Percentiles rank a stretch among this genome's conserved stretches.
phyloP scores from a whole-genome alignment of 1,140 invertebrate species.

The Conus betulinus region DNA sequence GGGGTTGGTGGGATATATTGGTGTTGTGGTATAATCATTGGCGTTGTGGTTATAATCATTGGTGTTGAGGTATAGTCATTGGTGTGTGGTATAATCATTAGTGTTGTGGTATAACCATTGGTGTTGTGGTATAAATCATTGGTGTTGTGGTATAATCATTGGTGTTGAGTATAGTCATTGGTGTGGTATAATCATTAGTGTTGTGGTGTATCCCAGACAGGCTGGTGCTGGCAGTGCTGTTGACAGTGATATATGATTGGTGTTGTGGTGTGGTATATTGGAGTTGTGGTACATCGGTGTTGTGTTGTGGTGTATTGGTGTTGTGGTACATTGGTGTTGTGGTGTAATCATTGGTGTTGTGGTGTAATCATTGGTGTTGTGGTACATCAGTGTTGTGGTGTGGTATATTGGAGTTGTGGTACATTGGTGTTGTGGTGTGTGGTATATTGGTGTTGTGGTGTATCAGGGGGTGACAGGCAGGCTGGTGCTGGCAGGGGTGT shows the following conservation, averaged over 20 bases:
- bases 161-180: not conserved
- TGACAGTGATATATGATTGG: no score
- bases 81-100: not conserved
- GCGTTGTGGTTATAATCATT: not conserved
- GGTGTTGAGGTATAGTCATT: not conserved
- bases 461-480: conserved; percentile 80
- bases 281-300: not conserved
- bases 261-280: not conserved
- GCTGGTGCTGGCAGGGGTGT: conserved; percentile 79
- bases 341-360: no score
- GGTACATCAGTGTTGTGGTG: no score
- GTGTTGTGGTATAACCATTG: no score
- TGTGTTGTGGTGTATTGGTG: not conserved
- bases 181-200: not conserved
- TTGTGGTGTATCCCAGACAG: no score
- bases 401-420: no score
- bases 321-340: no score
- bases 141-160: no score
- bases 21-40: not conserved
- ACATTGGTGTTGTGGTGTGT: no score
- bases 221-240: no score
- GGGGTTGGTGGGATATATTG: no score
- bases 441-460: not conserved
- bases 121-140: no score
- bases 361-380: not conserved